A percentile compares a stretch with the other conserved stretches of the same genome.
Conservation (phyloP, 53 echinoderm and acorn worm species). For the Holothuria leucospilota region DNA sequence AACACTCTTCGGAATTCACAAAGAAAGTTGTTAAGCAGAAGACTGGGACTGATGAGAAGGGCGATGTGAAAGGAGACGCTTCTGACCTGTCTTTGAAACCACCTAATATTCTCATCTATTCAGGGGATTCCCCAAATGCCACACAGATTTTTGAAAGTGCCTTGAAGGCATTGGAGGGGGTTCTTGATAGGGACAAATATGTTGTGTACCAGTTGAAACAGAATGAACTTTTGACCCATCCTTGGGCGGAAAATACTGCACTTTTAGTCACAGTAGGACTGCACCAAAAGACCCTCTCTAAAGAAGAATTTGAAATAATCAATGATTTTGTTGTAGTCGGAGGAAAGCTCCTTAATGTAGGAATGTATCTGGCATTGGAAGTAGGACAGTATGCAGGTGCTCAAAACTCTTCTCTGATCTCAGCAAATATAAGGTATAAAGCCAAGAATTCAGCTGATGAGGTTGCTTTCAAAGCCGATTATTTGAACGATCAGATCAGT, state of each 20-base stretch:
- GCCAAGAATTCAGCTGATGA: slow-evolving; percentile 37
- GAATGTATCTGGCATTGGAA: slow-evolving; percentile 56
- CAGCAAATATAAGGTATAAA: slow-evolving; percentile 11
- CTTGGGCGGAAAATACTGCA: slow-evolving; percentile 92
- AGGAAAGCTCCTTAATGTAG: slow-evolving; percentile 76
- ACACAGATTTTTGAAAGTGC: slow-evolving; percentile 46
- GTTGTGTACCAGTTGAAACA: slow-evolving; percentile 82
- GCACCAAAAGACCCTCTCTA: slow-evolving; percentile 5
- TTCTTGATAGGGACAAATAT: slow-evolving; percentile 79
- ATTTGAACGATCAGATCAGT: slow-evolving; percentile 20
- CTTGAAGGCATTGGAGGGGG: slow-evolving; percentile 66
- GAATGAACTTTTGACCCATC: slow-evolving; percentile 62
- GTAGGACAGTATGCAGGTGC: slow-evolving; percentile 34
- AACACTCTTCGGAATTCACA: slow-evolving; percentile 84
- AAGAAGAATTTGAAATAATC: slow-evolving; percentile 60
- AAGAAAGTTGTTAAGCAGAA: slow-evolving; percentile 78
- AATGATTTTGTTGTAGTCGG: slow-evolving; percentile 70
- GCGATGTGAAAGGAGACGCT: slow-evolving; percentile 20
- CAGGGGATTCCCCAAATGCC: slow-evolving; percentile 51
- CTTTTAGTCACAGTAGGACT: slow-evolving; percentile 69
- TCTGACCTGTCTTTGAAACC: slow-evolving; percentile 52
- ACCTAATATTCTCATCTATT: slow-evolving; percentile 87
- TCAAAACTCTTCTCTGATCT: neutral
- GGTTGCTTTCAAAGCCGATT: slow-evolving; percentile 50
- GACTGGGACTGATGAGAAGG: slow-evolving; percentile 44